Evolutionary conservation across 2,888 invertebrate species (phyloP).

Genomic region (Meteorus cinctellus): DNA sequence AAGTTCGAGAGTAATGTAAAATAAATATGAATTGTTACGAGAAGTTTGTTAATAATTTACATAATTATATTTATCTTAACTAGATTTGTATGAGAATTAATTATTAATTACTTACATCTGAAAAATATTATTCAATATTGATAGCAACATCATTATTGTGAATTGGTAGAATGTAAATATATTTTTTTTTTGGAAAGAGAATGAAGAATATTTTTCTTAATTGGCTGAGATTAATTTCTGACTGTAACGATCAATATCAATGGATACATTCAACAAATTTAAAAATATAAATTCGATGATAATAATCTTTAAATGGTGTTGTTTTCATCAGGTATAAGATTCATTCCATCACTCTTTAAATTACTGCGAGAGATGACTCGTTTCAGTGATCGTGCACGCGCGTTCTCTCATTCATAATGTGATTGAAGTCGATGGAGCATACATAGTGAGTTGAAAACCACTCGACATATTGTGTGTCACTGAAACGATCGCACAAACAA

Average conservation of each 20-base stretch:
- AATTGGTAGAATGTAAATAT: too few species aligned
- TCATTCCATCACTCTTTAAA: not conserved
- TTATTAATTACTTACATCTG: too few species aligned
- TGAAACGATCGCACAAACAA: slow-evolving; percentile 44
- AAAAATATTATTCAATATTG: too few species aligned
- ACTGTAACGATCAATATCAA: not conserved
- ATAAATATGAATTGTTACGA: not conserved
- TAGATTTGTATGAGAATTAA: too few species aligned
- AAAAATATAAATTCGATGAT: not conserved
- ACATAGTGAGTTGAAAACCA: slow-evolving; percentile 65
- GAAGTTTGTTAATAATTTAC: too few species aligned
- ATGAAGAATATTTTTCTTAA: too few species aligned
- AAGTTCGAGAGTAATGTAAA: not conserved
- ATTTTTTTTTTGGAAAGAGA: too few species aligned
- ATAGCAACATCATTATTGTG: too few species aligned
- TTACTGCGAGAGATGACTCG: slow-evolving; percentile 36
- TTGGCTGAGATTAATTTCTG: too few species aligned
- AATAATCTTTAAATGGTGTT: slow-evolving; percentile 10
- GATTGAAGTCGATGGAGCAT: slow-evolving; percentile 67
- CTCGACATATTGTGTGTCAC: slow-evolving; percentile 69
- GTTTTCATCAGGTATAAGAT: slow-evolving; percentile 14
- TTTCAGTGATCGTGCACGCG: slow-evolving; percentile 36
- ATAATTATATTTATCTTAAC: too few species aligned
- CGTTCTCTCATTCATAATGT: slow-evolving; percentile 56
- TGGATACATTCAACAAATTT: not conserved